Percentiles rank a stretch among this genome's conserved stretches.
These are phyloP conservation scores for Ceramica pisi DNA, from an alignment of 2,888 invertebrate genomes.

Conservation along the genomic window DNA sequence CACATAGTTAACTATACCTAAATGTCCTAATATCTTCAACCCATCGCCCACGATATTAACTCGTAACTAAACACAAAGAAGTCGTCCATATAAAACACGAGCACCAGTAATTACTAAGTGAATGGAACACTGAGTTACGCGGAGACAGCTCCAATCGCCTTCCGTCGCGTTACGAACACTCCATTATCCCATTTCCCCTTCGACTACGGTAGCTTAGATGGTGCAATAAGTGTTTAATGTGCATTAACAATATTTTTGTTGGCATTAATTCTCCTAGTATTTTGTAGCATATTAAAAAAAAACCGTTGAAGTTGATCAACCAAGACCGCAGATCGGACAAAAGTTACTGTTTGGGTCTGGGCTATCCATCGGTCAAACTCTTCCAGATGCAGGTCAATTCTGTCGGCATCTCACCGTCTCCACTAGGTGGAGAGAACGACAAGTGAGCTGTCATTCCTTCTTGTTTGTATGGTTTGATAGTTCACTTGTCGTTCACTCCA, in stretches of 20 bases:
- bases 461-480: too few relatives aligned
- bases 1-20: not conserved
- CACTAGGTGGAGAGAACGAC: too few relatives aligned
- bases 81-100: conserved; percentile 20
- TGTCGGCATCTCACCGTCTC: too few relatives aligned
- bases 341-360: too few relatives aligned
- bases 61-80: conserved; percentile 19
- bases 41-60: not conserved
- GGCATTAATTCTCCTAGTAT: not conserved
- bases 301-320: not conserved
- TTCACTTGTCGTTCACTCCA: too few relatives aligned
- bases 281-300: too few relatives aligned
- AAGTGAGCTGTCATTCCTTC: too few relatives aligned
- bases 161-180: conserved; percentile 49
- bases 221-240: conserved; percentile 12
- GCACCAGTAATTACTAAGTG: conserved; percentile 48
- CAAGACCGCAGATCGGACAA: too few relatives aligned
- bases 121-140: conserved; percentile 42
- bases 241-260: conserved; percentile 4
- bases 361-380: too few relatives aligned
- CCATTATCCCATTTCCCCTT: conserved; percentile 42
- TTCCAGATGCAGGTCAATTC: too few relatives aligned
- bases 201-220: conserved; percentile 20
- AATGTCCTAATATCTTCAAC: not conserved
- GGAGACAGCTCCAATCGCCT: conserved; percentile 49